Base-by-base conservation (phyloP, 2,797 vertebrate species). In the Danionella dracula region DNA sequence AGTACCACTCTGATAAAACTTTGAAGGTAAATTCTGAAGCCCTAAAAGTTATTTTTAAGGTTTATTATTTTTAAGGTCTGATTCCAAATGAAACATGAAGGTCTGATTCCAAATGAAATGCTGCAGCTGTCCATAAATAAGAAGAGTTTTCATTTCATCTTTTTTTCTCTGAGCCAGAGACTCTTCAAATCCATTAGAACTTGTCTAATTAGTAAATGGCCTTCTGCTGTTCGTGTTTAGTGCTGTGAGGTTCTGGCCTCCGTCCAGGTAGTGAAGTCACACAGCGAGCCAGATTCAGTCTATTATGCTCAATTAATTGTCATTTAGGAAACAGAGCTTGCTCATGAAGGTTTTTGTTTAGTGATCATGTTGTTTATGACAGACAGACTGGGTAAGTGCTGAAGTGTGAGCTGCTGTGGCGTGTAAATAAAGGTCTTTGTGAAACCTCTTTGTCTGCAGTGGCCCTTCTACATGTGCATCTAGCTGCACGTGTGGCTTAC, bases 261-360 rank as follows among this genome's bases (percentile, higher is more conserved):
- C 10, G 16, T 15, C 53, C 32, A 34, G 35, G 44, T 37, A 45
- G 53, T 70, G 66, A 70, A 59, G 59, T 71, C 67, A 73, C 32
- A 44, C 57, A 31, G 48, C 62, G 59, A 54, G 46, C 40, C 65
- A 31, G 20, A 42, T 20, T 49, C 48, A 16, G 17, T 21, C 69
- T 64, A 20, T 45, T 55, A 31, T 70, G 46, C 7, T 44, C 49
- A 50, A 53, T 63, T 35, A 27, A 35, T 34, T 60, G 60, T 67
- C 55, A 64, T 68, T 61, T 54, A 53, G 42, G 10, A 4, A 62
- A 27, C 42, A 2, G 23, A 31, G 16, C 17, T 31, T 44, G 15
- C 17, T n/a, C n/a, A n/a, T n/a, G n/a, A n/a, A n/a, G n/a, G n/a
- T 48, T 6, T 32, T 59, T 45, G 42, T 20, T 68, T 27, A 29